Conservation (phyloP, 2,797 vertebrate species). For the Eulemur coronatus region DNA sequence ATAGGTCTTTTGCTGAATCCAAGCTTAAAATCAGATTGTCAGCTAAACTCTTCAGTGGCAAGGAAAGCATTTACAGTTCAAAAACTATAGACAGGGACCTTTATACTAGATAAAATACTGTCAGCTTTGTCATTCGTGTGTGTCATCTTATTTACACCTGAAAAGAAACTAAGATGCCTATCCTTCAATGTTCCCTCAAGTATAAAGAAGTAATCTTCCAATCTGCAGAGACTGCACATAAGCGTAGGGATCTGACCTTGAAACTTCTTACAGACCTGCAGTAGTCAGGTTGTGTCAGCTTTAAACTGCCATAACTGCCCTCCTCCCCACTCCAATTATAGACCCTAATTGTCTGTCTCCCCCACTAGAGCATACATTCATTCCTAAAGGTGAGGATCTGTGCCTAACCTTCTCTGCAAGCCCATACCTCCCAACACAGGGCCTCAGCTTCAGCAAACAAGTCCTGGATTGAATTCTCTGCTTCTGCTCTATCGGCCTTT, state of each 20-base stretch:
- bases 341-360: neutral
- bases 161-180: slow-evolving; percentile 28
- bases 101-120: slow-evolving; percentile 49
- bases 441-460: neutral
- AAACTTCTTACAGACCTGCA: slow-evolving; percentile 49
- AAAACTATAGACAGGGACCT: slow-evolving; percentile 11
- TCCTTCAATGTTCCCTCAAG: slow-evolving; percentile 67
- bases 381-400: neutral
- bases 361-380: neutral
- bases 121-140: slow-evolving; percentile 42
- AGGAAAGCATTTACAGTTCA: slow-evolving; percentile 54
- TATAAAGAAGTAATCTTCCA: slow-evolving; percentile 77
- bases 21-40: slow-evolving; percentile 40
- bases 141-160: slow-evolving; percentile 59
- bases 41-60: slow-evolving; percentile 10
- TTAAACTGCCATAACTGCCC: slow-evolving; percentile 32
- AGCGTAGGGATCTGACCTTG: slow-evolving; percentile 77
- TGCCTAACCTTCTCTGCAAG: neutral
- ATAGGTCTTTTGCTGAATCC: slow-evolving; percentile 19
- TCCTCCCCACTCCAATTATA: neutral
- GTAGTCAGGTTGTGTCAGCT: neutral
- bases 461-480: neutral
- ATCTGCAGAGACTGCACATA: slow-evolving; percentile 82
- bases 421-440: neutral
- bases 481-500: neutral